Evolutionary conservation across 2,113 vertebrate species (phyloP).

Genomic region (Ammodramus savannarum): DNA sequence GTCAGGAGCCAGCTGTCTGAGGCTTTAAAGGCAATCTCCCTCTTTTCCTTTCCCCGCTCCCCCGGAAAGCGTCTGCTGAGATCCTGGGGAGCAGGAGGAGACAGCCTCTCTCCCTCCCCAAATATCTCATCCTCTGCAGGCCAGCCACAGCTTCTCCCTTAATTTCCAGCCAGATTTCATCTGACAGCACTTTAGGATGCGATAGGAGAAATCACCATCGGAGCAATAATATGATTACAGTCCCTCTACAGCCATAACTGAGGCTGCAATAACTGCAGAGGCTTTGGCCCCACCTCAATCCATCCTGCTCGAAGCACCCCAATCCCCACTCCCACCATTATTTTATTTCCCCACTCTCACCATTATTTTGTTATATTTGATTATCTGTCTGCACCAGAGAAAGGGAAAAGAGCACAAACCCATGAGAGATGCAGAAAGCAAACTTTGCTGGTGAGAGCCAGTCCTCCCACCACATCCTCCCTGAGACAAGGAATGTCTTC

Average conservation of each 20-base stretch:
- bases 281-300: neutral
- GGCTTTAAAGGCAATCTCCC: slow-evolving; percentile 8
- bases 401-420: neutral
- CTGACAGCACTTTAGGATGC: neutral
- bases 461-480: neutral
- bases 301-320: neutral
- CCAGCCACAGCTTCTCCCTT: neutral
- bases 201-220: neutral
- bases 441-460: neutral
- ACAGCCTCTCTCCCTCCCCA: neutral
- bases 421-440: neutral
- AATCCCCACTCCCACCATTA: neutral
- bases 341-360: neutral
- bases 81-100: neutral
- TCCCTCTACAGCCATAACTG: neutral
- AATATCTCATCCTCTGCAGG: neutral
- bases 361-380: neutral
- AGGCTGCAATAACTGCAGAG: slow-evolving; percentile 1
- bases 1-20: slow-evolving; percentile 40
- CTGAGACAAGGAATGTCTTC: neutral
- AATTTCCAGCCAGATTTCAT: slow-evolving; percentile 17
- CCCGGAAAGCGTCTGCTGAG: neutral
- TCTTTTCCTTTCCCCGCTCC: neutral
- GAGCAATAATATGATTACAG: slow-evolving; percentile 4
- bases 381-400: neutral